A percentile compares a stretch with the other conserved stretches of the same genome.
These are phyloP conservation scores for Tyrophagus putrescentiae DNA, from an alignment of 1,140 invertebrate species.

Conservation along the genomic window DNA sequence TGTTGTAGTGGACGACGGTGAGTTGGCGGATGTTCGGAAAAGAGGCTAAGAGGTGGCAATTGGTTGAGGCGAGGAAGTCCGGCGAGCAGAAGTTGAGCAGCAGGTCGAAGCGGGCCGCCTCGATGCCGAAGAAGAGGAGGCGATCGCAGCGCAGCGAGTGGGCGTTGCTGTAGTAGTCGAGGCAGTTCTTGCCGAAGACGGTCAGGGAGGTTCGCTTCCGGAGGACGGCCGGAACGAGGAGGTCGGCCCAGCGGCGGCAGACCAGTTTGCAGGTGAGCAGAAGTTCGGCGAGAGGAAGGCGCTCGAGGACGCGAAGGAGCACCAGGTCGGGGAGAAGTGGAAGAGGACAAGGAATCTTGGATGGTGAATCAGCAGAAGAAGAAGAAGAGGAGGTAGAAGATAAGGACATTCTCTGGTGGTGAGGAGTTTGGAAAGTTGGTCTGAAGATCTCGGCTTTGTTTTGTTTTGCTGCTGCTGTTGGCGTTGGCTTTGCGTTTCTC, in stretches of 20 bases:
- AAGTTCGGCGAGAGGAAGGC: background rate
- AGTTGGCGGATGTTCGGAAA: background rate
- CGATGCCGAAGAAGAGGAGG: background rate
- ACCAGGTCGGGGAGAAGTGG: too few relatives aligned
- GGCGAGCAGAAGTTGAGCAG: background rate
- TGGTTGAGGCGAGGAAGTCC: background rate
- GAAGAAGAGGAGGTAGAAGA: too few relatives aligned
- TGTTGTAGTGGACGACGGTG: background rate
- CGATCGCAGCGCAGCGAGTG: background rate
- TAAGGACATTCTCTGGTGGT: too few relatives aligned
- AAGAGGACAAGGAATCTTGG: too few relatives aligned
- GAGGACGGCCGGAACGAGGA: background rate
- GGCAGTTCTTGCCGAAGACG: background rate
- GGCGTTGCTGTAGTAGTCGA: background rate
- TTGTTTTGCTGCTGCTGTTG: too few relatives aligned
- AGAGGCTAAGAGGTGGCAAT: background rate
- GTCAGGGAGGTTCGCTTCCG: background rate
- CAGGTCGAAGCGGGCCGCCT: background rate
- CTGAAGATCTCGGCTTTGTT: too few relatives aligned
- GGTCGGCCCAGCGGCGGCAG: background rate
- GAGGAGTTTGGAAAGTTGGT: too few relatives aligned
- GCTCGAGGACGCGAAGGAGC: too few relatives aligned
- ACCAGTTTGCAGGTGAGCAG: background rate
- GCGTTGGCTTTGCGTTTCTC: too few relatives aligned
- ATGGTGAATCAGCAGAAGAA: too few relatives aligned